These are phyloP conservation scores for Zaprionus lachaisei DNA, from an alignment of 1,140 invertebrate species.

Conservation along the genomic window DNA sequence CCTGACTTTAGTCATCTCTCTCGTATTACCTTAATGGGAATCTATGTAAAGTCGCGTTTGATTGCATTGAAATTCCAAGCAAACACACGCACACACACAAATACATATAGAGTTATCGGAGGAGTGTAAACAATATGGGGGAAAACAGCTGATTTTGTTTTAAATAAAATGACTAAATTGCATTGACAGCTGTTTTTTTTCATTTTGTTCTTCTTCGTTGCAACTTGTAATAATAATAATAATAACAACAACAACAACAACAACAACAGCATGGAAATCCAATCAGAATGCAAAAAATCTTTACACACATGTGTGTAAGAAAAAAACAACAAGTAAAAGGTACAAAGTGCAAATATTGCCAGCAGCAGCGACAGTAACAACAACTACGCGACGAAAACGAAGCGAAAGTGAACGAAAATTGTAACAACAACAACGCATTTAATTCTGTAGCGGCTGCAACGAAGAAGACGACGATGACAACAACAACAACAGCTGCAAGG, in stretches of 20 bases:
- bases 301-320: conserved; percentile 36
- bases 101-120: conserved; percentile 10
- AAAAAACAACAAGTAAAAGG: conserved; percentile 54
- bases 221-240: too few relatives aligned
- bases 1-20: conserved; percentile 27
- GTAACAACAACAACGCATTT: conserved; percentile 41
- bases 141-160: conserved; percentile 52
- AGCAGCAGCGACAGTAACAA: conserved; percentile 32
- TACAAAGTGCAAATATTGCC: conserved; percentile 69
- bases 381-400: conserved; percentile 48
- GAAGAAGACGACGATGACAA: conserved; percentile 25
- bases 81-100: conserved; percentile 6
- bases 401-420: conserved; percentile 67
- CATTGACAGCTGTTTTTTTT: conserved; percentile 61
- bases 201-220: neutral
- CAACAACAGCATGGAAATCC: conserved; percentile 20
- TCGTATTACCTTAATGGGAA: conserved; percentile 44
- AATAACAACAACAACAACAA: conserved; percentile 23
- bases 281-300: conserved; percentile 64
- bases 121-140: conserved; percentile 35
- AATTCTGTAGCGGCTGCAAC: conserved; percentile 32
- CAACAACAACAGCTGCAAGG: conserved; percentile 57
- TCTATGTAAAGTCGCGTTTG: conserved; percentile 8
- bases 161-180: conserved; percentile 60
- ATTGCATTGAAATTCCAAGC: conserved; percentile 22